Base-by-base conservation (phyloP, 1,140 invertebrate species). In the Lutraria rhynchaena region DNA sequence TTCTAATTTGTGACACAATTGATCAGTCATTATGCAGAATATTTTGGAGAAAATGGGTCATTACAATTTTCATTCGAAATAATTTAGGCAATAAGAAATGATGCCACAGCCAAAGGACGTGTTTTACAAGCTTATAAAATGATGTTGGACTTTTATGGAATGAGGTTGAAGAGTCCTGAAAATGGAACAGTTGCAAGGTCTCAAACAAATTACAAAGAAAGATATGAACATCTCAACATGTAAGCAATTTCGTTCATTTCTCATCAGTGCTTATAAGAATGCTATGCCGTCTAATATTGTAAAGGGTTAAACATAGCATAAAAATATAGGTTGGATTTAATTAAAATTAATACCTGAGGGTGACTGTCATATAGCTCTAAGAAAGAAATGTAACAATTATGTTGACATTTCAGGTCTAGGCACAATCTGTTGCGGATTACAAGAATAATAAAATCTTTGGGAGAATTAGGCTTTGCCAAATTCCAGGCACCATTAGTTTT, bases 111-210 rank as follows among this genome's bases (percentile, higher is more conserved):
- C 3, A 51, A 61, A 24, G 51, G 27, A 11, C 57, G 87, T 51
- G 73, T 90, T 46, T 35, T 86, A 15, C 85, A 81, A 51, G 88
- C 90, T 0, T 91, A 89, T 73, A 53, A 86, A 46, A 82, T 91
- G 87, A 91, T 91, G 90, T 67, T 92, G 35, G 86, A 91, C 55
- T 92, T 92, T 61, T 92, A 90, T 83, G 91, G 91, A 9, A 88
- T 92, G 84, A 49, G 87, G 78, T 70, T 92, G 11, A 63, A 61
- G 17, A 82, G 86, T 82, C 33, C 81, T 22, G 27, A 69, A 24
- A 89, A 85, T 22, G 88, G 89, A 22, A 73, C 83, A 77, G 35
- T 89, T 17, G 35, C 61, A 61, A 60, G 86, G 61, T 61, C 35
- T 22, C n/a, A 76, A 11, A 58, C 85, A 9, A 87, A 89, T 51